These are phyloP conservation scores for Cichladusa arquata DNA, from an alignment of 2,113 vertebrate species.

Conservation along the genomic window DNA sequence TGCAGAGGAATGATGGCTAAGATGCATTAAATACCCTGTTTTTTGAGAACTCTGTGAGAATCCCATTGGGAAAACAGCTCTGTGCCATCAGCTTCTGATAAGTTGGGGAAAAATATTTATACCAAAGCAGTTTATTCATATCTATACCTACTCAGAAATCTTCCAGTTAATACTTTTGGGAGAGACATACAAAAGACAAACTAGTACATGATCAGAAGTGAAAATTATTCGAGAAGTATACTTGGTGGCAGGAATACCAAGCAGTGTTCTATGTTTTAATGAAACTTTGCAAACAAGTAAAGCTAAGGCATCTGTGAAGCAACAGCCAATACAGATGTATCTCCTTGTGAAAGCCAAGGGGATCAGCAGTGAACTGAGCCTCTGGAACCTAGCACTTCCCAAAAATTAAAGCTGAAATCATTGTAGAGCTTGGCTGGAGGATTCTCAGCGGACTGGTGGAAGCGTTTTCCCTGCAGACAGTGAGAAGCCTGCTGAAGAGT, in stretches of 20 bases:
- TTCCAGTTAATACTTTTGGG: not conserved
- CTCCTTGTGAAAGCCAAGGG: not conserved
- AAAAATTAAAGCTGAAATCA: not conserved
- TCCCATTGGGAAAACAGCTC: not conserved
- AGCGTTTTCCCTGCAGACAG: not conserved
- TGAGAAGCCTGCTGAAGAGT: not conserved
- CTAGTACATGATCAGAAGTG: not conserved
- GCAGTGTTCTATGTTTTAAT: not conserved
- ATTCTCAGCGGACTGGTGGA: not conserved
- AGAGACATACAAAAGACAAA: not conserved
- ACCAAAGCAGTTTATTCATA: not conserved
- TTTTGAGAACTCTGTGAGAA: not conserved
- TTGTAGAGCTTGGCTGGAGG: not conserved
- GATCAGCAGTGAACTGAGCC: not conserved
- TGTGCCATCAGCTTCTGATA: not conserved
- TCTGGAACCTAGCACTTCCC: not conserved
- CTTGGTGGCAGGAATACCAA: not conserved
- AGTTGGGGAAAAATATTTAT: not conserved
- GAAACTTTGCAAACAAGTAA: not conserved
- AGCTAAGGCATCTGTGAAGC: not conserved
- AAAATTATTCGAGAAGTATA: not conserved
- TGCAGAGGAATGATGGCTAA: not conserved
- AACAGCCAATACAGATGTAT: not conserved
- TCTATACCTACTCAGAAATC: not conserved
- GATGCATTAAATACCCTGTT: rapidly evolving